phyloP scores from a whole-genome alignment of 1,140 invertebrate species.

The Leptinotarsa undecemlineata region DNA sequence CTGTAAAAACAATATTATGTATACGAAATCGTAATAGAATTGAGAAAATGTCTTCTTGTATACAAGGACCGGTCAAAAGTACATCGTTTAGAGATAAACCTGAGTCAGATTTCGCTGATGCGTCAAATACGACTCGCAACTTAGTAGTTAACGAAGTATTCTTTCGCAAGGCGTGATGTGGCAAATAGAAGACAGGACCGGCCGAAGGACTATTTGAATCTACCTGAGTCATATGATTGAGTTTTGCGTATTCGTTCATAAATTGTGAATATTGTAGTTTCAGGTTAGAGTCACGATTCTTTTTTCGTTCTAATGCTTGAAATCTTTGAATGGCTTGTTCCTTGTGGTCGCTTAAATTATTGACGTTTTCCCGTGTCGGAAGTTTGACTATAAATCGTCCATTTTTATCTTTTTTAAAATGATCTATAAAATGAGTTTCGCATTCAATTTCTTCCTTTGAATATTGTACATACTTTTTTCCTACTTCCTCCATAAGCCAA shows the following conservation, averaged over 20 bases:
- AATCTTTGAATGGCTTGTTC: slow-evolving; percentile 25
- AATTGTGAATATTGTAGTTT: slow-evolving; percentile 41
- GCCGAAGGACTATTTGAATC: not conserved
- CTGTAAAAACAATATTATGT: slow-evolving; percentile 45
- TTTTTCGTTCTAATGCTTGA: slow-evolving; percentile 23
- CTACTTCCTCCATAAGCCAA: slow-evolving; percentile 5
- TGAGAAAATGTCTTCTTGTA: not conserved
- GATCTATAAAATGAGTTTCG: slow-evolving; percentile 12
- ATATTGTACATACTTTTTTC: not conserved
- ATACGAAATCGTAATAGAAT: slow-evolving; percentile 45
- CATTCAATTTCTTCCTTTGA: not conserved
- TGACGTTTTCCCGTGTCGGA: not conserved
- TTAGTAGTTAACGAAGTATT: not conserved
- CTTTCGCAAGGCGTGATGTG: not conserved
- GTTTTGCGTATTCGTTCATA: slow-evolving; percentile 47
- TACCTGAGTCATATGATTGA: slow-evolving; percentile 48
- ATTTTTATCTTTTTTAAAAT: slow-evolving; percentile 7
- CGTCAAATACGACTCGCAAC: slow-evolving; percentile 14
- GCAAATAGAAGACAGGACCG: not conserved
- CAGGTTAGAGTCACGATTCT: slow-evolving; percentile 8
- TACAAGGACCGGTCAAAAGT: not conserved
- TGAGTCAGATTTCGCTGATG: not conserved
- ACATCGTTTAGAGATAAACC: not conserved
- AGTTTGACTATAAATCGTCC: slow-evolving; percentile 27
- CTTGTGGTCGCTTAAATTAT: slow-evolving; percentile 4